Evolutionary conservation across 37 sponge, comb jelly and placozoan genomes (phyloP).

Genomic region (Spongilla lacustris): DNA sequence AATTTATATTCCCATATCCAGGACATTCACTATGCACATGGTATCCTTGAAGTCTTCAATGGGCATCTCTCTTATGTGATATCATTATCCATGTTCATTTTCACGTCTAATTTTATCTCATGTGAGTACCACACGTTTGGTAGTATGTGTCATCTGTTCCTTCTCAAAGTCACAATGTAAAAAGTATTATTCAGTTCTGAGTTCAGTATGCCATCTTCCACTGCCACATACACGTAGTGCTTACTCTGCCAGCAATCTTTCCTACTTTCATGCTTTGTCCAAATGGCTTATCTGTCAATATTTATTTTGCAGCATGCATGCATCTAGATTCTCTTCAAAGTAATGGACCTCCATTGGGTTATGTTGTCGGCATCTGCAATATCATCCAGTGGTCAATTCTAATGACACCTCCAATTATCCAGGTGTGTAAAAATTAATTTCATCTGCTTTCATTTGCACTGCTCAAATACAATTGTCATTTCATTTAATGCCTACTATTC

Average conservation of each 20-base stretch:
- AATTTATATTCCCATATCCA: neutral
- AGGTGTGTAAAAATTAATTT: constrained; percentile 44
- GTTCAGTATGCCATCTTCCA: too few species aligned
- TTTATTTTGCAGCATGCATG: neutral
- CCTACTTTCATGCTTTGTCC: too few species aligned
- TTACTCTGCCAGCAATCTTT: too few species aligned
- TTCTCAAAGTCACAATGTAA: neutral
- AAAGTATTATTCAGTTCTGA: too few species aligned
- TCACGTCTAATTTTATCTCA: constrained; percentile 21
- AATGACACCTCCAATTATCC: constrained; percentile 39
- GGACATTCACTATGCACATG: constrained; percentile 44
- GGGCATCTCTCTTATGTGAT: constrained; percentile 42
- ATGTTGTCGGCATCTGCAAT: constrained; percentile 51
- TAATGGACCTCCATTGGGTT: neutral
- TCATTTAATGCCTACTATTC: neutral
- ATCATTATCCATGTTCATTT: constrained; percentile 56
- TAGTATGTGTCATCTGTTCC: neutral
- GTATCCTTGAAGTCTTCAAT: constrained; percentile 55
- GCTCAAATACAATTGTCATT: neutral
- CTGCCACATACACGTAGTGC: too few species aligned
- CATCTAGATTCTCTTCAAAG: neutral
- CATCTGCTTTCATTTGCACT: neutral
- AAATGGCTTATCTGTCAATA: neutral
- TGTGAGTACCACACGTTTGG: constrained; percentile 41
- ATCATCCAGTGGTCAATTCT: constrained; percentile 55